Evolutionary conservation across 2,113 vertebrate genomes (phyloP).

Genomic region (Eidolon helvum): DNA sequence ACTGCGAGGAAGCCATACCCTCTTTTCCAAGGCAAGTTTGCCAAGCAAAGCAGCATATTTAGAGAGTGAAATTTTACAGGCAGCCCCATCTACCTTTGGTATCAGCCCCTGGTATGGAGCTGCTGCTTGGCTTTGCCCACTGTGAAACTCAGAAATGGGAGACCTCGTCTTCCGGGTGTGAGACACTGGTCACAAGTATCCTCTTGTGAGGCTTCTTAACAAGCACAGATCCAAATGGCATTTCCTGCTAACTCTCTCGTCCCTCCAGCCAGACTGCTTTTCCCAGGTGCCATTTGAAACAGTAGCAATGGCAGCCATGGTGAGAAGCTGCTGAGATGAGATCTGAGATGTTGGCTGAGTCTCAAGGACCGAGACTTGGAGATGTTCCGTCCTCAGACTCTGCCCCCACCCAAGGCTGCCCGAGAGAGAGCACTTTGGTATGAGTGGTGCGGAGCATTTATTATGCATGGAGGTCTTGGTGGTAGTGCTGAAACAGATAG

Average conservation of each 20-base stretch:
- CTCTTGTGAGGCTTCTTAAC: conserved; percentile 71
- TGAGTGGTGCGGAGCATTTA: background rate
- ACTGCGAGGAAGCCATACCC: background rate
- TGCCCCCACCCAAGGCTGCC: accelerated
- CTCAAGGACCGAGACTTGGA: background rate
- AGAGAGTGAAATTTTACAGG: background rate
- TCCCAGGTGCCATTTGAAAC: background rate
- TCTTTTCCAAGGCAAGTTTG: background rate
- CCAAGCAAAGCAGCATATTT: background rate
- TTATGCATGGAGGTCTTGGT: accelerated
- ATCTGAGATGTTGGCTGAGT: background rate
- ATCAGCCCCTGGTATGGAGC: background rate
- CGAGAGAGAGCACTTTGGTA: background rate
- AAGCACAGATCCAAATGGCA: conserved; percentile 64
- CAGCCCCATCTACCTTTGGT: background rate
- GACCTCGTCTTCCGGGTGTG: conserved; percentile 33
- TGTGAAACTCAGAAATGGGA: conserved; percentile 43
- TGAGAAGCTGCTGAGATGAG: background rate
- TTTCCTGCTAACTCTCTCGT: conserved; percentile 65
- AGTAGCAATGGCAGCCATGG: accelerated
- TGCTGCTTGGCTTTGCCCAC: background rate
- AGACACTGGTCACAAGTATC: conserved; percentile 59
- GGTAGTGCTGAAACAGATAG: background rate
- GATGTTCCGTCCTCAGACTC: background rate
- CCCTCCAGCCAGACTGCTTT: background rate